Conservation (phyloP, 1,140 invertebrate species). For the Drosophila yakuba region DNA sequence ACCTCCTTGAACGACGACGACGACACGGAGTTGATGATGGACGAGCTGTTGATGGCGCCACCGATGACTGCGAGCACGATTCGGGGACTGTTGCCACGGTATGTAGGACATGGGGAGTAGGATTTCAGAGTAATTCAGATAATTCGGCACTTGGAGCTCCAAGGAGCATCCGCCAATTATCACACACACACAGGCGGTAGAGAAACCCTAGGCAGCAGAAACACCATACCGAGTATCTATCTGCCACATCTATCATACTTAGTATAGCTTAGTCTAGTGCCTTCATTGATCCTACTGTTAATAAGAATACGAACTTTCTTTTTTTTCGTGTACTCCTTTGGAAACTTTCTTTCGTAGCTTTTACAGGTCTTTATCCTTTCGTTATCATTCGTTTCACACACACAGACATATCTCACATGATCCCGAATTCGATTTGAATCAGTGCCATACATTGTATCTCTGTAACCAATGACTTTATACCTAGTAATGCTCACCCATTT, state of each 20-base stretch:
- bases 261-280: conserved; percentile 34
- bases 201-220: conserved; percentile 24
- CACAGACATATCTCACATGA: conserved; percentile 12
- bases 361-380: conserved; percentile 77
- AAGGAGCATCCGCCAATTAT: neutral
- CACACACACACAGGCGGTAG: conserved; percentile 24
- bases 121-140: too few relatives aligned
- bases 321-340: conserved; percentile 46
- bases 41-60: conserved; percentile 89
- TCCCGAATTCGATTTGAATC: conserved; percentile 30
- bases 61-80: conserved; percentile 88
- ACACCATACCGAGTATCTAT: conserved; percentile 22
- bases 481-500: conserved; percentile 35
- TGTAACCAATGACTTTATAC: conserved; percentile 22
- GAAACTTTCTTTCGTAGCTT: conserved; percentile 70
- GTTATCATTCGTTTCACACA: conserved; percentile 36
- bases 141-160: neutral
- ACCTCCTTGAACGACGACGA: conserved; percentile 88
- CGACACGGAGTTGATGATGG: conserved; percentile 90
- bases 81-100: conserved; percentile 88
- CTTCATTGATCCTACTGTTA: conserved; percentile 35
- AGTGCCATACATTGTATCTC: conserved; percentile 18
- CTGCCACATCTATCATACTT: conserved; percentile 31
- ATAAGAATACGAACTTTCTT: conserved; percentile 61
- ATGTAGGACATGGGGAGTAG: conserved; percentile 36